Percentiles rank a stretch among this genome's conserved stretches.
These are phyloP conservation scores for Tychaedon coryphoeus DNA, from an alignment of 2,113 vertebrate species.

Conservation along the genomic window DNA sequence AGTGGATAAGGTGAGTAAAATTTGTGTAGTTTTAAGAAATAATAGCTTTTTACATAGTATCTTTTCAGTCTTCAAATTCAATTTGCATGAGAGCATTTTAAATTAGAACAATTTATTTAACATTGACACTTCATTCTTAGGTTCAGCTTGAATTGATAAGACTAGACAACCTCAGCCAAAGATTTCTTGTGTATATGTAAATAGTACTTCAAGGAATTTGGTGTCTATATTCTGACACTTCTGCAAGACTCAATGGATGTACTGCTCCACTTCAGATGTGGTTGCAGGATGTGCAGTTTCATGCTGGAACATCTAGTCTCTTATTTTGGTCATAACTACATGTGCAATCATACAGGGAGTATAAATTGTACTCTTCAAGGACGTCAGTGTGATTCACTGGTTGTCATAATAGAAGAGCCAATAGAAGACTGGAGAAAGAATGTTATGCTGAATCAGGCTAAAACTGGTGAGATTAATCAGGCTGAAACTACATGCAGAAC, in stretches of 20 bases:
- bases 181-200: neutral
- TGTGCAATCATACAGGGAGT: neutral
- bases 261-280: neutral
- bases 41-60: neutral
- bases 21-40: neutral
- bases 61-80: neutral
- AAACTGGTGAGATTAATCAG: neutral
- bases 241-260: rapidly evolving
- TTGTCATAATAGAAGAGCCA: neutral
- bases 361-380: neutral
- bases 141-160: neutral
- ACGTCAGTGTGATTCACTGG: neutral
- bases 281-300: neutral
- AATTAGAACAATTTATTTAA: neutral
- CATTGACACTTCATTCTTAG: neutral
- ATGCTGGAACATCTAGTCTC: neutral
- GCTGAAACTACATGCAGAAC: neutral
- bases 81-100: neutral
- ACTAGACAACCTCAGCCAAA: neutral
- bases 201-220: neutral
- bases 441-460: neutral
- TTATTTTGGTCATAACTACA: neutral
- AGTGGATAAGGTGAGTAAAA: neutral
- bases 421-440: neutral
- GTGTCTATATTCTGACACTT: neutral